phyloP scores from a whole-genome alignment of 2,888 invertebrate species.

The Chloromyia formosa region DNA sequence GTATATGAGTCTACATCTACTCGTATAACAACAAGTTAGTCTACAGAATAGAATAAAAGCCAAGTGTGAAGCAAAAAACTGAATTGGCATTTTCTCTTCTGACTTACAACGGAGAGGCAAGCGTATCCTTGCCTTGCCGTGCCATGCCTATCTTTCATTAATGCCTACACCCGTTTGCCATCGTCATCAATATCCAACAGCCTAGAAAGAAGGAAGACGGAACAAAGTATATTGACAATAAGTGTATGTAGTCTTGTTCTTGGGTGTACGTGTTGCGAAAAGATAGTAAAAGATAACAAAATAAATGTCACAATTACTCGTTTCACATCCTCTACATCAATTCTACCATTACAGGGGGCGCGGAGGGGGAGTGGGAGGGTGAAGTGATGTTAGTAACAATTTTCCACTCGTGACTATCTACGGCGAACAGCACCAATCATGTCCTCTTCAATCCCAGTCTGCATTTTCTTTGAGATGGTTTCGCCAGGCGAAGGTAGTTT shows the following conservation, averaged over 20 bases:
- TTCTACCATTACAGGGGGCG: constrained; percentile 40
- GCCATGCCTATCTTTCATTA: constrained; percentile 1
- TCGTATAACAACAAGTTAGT: too few species aligned
- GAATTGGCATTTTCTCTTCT: too few species aligned
- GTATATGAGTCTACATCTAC: too few species aligned
- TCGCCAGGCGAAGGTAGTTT: background rate
- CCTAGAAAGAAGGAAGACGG: too few species aligned
- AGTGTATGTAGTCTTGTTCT: constrained; percentile 18
- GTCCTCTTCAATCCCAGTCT: constrained; percentile 5
- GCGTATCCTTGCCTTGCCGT: too few species aligned
- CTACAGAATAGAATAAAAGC: too few species aligned
- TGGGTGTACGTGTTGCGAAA: constrained; percentile 23
- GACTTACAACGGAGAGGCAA: too few species aligned
- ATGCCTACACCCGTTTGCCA: background rate
- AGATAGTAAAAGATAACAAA: constrained; percentile 38
- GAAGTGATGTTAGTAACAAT: background rate
- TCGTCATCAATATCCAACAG: too few species aligned
- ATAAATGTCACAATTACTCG: constrained; percentile 49
- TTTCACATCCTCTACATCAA: constrained; percentile 45
- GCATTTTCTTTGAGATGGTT: background rate
- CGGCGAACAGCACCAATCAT: background rate
- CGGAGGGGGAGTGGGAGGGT: too few species aligned
- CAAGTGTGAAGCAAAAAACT: too few species aligned
- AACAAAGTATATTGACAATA: constrained; percentile 29
- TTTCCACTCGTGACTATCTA: background rate